A percentile compares a stretch with the other conserved stretches of the same genome.
Conservation (phyloP, 2,888 invertebrate genomes). For the Choreutis nemorana region DNA sequence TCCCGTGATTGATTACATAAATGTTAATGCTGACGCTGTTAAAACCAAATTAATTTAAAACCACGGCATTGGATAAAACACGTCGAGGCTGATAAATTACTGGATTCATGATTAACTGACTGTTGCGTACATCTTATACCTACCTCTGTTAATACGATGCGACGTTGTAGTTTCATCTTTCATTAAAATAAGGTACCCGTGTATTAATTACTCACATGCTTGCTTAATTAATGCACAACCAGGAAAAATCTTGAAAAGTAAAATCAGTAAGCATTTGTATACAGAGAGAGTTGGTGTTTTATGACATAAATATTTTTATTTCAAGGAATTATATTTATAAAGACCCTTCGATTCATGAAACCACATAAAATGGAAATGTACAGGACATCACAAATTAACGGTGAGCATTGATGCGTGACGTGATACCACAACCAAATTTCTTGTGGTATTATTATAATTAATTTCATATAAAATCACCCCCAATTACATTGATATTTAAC, state of each 20-base stretch:
- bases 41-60: conserved; percentile 60
- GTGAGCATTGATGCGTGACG: conserved; percentile 40
- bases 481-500: conserved; percentile 59
- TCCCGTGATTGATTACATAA: conserved; percentile 61
- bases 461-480: conserved; percentile 54
- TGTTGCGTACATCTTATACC: conserved; percentile 29
- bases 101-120: conserved; percentile 49
- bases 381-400: conserved; percentile 60
- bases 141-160: conserved; percentile 16
- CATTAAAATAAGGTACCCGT: too few species aligned
- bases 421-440: conserved; percentile 42
- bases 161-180: conserved; percentile 20
- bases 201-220: conserved; percentile 20
- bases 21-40: conserved; percentile 58
- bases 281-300: too few species aligned
- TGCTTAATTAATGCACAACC: conserved; percentile 26
- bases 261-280: too few species aligned
- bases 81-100: conserved; percentile 55
- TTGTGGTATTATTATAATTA: conserved; percentile 56
- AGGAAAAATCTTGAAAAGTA: conserved; percentile 5
- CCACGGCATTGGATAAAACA: conserved; percentile 54
- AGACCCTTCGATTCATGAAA: too few species aligned
- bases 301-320: too few species aligned
- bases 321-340: too few species aligned
- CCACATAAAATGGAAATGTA: too few species aligned